These are phyloP conservation scores for Mycalesis mineus DNA, from an alignment of 2,888 invertebrate genomes.

Conservation along the genomic window DNA sequence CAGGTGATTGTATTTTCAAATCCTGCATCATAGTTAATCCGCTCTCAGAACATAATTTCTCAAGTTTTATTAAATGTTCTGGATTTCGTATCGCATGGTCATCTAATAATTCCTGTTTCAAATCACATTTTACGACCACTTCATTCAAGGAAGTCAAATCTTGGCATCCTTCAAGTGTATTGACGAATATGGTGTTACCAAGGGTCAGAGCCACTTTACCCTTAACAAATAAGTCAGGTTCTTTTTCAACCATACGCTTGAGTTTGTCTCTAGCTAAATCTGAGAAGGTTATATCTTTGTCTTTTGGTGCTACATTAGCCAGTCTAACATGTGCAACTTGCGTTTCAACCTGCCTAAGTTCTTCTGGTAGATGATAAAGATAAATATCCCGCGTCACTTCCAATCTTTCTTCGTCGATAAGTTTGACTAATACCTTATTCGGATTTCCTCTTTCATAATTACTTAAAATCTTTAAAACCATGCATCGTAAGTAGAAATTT, in stretches of 20 bases:
- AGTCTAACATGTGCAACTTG: conserved; percentile 59
- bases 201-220: conserved; percentile 77
- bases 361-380: conserved; percentile 71
- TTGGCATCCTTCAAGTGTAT: conserved; percentile 79
- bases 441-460: conserved; percentile 48
- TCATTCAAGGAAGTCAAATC: conserved; percentile 69
- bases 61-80: conserved; percentile 68
- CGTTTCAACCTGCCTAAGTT: conserved; percentile 66
- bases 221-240: conserved; percentile 57
- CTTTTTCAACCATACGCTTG: conserved; percentile 45
- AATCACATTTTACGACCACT: conserved; percentile 71
- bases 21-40: conserved; percentile 29
- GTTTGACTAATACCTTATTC: conserved; percentile 64
- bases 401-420: conserved; percentile 79
- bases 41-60: conserved; percentile 60
- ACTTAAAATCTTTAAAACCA: conserved; percentile 67
- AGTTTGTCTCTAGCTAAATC: conserved; percentile 48
- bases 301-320: conserved; percentile 57
- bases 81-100: conserved; percentile 58
- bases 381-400: conserved; percentile 56
- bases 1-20: conserved; percentile 30
- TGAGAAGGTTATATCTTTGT: conserved; percentile 62
- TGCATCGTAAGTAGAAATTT: conserved; percentile 74
- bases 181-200: conserved; percentile 81
- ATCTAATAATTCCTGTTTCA: conserved; percentile 72